These are phyloP conservation scores for Apoda limacodes DNA, from an alignment of 2,888 invertebrate genomes.

Conservation along the genomic window DNA sequence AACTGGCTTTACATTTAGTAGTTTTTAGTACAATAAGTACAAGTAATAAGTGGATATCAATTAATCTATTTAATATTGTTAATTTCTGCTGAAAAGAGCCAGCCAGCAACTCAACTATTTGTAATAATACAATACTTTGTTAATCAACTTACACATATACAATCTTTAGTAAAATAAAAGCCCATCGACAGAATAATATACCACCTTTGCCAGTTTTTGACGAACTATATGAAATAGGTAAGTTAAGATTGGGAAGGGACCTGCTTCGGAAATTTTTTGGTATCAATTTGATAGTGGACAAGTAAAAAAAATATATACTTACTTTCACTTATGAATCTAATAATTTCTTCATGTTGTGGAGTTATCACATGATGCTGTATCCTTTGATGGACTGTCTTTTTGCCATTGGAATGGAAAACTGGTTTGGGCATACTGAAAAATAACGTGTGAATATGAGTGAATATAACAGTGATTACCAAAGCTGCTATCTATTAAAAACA, in stretches of 20 bases:
- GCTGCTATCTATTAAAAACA: no score
- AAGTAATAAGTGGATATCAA: no score
- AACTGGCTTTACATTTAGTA: no score
- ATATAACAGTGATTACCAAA: no score
- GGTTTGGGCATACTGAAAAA: slow-evolving; percentile 84
- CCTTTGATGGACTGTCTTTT: slow-evolving; percentile 71
- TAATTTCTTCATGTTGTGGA: slow-evolving; percentile 89
- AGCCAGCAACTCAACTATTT: background rate
- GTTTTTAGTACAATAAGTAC: no score
- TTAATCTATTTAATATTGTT: no score
- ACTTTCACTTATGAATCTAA: slow-evolving; percentile 89
- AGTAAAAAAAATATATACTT: slow-evolving; percentile 43
- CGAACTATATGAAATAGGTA: background rate
- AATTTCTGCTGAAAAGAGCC: no score
- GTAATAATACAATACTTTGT: no score
- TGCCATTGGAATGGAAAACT: slow-evolving; percentile 80
- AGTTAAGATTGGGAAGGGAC: background rate
- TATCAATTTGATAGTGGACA: background rate
- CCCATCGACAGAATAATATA: background rate
- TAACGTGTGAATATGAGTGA: no score
- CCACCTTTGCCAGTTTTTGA: no score
- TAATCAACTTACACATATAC: background rate
- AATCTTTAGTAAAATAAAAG: slow-evolving; percentile 1
- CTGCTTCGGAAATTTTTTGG: background rate
- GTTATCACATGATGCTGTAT: slow-evolving; percentile 70